These are phyloP conservation scores for Excalfactoria chinensis DNA, from an alignment of 2,113 vertebrate species.

Conservation along the genomic window DNA sequence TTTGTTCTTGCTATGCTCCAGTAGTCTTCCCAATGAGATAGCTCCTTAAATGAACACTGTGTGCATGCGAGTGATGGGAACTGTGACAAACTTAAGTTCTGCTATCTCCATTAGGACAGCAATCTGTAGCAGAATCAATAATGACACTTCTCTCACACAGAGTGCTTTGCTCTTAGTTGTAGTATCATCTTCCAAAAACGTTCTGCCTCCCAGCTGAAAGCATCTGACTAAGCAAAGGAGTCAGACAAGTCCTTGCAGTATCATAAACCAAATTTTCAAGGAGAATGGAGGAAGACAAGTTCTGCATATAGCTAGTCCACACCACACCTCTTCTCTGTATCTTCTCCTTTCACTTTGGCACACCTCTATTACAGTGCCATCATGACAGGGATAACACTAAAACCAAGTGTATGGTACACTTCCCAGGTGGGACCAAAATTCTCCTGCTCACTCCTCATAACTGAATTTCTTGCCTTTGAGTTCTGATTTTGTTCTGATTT, in stretches of 20 bases:
- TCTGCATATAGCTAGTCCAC: not conserved
- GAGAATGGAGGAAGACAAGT: not conserved
- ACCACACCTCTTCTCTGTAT: accelerated
- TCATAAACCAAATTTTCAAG: not conserved
- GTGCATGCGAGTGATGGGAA: not conserved
- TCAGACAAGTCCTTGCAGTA: not conserved
- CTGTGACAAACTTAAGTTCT: not conserved
- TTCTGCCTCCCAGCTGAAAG: not conserved
- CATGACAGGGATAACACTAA: not conserved
- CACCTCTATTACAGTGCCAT: not conserved
- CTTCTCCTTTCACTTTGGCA: not conserved
- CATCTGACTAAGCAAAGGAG: not conserved
- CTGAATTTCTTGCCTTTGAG: not conserved
- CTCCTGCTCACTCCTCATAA: not conserved
- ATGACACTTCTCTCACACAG: not conserved
- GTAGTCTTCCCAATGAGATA: not conserved
- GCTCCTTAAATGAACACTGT: not conserved
- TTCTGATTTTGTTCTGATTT: not conserved
- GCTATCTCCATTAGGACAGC: not conserved
- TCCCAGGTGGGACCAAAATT: not conserved
- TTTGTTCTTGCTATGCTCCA: not conserved
- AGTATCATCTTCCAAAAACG: not conserved
- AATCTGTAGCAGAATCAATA: not conserved
- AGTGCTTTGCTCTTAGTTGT: not conserved
- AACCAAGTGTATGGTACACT: not conserved